Evolutionary conservation across 2,888 invertebrate genomes (phyloP).

Genomic region (Leptothorax acervorum): DNA sequence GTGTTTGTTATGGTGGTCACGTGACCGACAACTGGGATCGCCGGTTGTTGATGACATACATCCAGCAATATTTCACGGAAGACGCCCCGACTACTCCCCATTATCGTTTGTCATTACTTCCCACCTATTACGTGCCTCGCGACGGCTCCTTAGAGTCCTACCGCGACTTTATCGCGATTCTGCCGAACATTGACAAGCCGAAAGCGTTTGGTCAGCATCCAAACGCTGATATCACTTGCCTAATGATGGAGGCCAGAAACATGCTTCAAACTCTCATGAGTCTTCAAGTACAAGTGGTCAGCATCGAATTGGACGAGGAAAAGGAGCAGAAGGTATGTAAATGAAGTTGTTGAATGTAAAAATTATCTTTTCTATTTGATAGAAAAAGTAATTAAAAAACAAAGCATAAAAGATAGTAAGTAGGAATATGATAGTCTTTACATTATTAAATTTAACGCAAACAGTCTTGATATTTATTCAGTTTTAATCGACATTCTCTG

Average conservation of each 20-base stretch:
- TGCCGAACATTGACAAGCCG: constrained; percentile 93
- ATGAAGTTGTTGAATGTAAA: background rate
- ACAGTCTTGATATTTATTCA: background rate
- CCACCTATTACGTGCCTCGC: constrained; percentile 93
- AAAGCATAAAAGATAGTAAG: background rate
- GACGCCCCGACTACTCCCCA: constrained; percentile 89
- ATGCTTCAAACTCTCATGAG: constrained; percentile 93
- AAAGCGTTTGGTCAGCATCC: constrained; percentile 96
- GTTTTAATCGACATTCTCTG: background rate
- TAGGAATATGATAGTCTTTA: background rate
- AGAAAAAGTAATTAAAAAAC: background rate
- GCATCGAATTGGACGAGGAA: constrained; percentile 87
- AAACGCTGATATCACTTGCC: constrained; percentile 95
- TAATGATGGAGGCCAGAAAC: constrained; percentile 92
- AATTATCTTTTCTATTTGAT: background rate
- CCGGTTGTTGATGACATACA: constrained; percentile 92
- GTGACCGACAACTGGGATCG: constrained; percentile 92
- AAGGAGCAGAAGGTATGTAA: constrained; percentile 90
- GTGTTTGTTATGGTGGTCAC: constrained; percentile 96
- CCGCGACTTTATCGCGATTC: constrained; percentile 91
- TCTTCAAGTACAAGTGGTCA: constrained; percentile 90
- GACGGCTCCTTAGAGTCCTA: constrained; percentile 94
- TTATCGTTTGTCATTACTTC: constrained; percentile 91
- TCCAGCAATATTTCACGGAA: constrained; percentile 93
- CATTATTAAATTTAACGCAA: background rate